Evolutionary conservation across 2,888 invertebrate species (phyloP), one percentile per base, ranked within the genome.

Genomic region (Habrosyne pyritoides): DNA sequence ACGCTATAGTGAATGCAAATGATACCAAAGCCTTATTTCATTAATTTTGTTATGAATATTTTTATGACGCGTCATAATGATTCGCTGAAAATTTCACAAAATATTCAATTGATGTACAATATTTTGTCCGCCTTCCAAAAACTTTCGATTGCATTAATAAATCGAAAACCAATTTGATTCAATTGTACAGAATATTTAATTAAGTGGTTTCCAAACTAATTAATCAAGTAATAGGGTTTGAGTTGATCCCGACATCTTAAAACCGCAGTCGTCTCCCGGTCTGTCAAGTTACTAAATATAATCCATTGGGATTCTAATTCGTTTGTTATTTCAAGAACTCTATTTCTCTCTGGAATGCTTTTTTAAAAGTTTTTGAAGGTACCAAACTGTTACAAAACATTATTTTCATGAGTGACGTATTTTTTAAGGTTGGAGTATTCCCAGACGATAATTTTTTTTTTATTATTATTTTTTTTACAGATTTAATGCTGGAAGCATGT

Each of bases 201-300:
- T 50, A 28, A 5, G 26, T 5, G 10, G 14, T 30, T 50, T 50
- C 50, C 10, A 30, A 50, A 50, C 50, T 50, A 30, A 50, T 50
- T 50, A 22, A 50, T 50, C 50, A 50, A 42, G 42, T 18, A n/a
- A 21, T 18, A 28, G 28, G 30, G 18, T 30, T 42, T 26, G 28
- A 50, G 50, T 30, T 30, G 50, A 50, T 50, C 50, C 8, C 30
- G 18, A 28, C 50, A 28, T 50, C 50, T 50, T 18, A 18, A 21
- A 10, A 42, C 30, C 30, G 7, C 50, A 50, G 28, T 42, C 42
- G 10, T 28, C 50, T n/a, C n/a, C 12, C 28, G 12, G 30, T 28
- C 50, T 30, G 21, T 50, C 50, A 50, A 50, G 10, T n/a, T n/a
- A n/a, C n/a, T n/a, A n/a, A n/a, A n/a, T 50, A 50, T 50, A 21